Evolutionary conservation across 2,797 vertebrate genomes (phyloP).

Genomic region (Huso huso): DNA sequence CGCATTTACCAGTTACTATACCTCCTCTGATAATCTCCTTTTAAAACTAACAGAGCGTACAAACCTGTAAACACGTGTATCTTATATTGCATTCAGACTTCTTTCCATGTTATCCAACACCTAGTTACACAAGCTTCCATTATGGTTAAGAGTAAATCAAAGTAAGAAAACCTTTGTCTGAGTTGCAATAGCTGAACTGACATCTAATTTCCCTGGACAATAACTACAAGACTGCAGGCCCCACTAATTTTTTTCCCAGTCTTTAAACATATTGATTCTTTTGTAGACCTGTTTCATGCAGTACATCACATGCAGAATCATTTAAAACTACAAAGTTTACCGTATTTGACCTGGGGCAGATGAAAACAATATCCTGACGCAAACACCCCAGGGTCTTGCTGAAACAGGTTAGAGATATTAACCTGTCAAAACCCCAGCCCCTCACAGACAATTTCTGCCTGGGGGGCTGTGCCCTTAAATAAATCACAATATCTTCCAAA

Average conservation of each 20-base stretch:
- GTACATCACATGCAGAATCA: conserved; percentile 49
- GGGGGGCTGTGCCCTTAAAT: too few relatives aligned
- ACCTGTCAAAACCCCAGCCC: too few relatives aligned
- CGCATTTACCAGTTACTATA: too few relatives aligned
- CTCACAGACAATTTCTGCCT: too few relatives aligned
- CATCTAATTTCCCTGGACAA: conserved; percentile 72
- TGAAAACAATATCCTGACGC: conserved; percentile 34
- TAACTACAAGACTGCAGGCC: conserved; percentile 53
- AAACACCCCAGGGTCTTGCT: neutral
- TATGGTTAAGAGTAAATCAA: conserved; percentile 66
- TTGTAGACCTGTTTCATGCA: conserved; percentile 58
- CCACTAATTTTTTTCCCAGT: conserved; percentile 55
- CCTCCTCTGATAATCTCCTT: too few relatives aligned
- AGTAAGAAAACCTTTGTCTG: conserved; percentile 62
- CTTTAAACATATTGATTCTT: conserved; percentile 73
- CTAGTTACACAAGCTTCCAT: conserved; percentile 40
- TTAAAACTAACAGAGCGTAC: too few relatives aligned
- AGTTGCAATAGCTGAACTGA: conserved; percentile 60
- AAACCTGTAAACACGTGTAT: too few relatives aligned
- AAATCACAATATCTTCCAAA: too few relatives aligned
- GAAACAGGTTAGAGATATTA: conserved; percentile 24
- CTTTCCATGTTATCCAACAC: too few relatives aligned
- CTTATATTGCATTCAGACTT: too few relatives aligned
- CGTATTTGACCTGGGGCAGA: conserved; percentile 49
- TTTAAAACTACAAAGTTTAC: conserved; percentile 59